Base-by-base conservation (phyloP, 2,113 vertebrate species). In the Aplodontia rufa region DNA sequence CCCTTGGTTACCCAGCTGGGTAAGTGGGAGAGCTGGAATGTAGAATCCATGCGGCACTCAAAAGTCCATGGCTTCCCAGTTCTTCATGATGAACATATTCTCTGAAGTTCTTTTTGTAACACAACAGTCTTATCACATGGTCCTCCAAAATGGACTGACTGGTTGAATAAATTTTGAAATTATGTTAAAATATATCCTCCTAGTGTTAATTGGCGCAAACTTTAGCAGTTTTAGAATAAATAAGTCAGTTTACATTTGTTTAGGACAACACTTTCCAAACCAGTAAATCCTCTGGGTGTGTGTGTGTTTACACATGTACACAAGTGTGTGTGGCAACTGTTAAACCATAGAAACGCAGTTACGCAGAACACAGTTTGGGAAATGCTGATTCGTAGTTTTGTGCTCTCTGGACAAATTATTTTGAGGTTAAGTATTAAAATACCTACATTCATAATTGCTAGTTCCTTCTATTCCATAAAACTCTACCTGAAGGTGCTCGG, bases 341-440 rank as follows among this genome's bases (percentile, higher is more conserved):
- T 94, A 69, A 93, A 28, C 28, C 47, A 55, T 28, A 93, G 69
- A 91, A 94, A 47, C 5, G 16, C 47, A 91, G 42, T 90, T 84
- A 58, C 76, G 20, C 8, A 47, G 19, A 95, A 89, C 26, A 76
- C 11, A 83, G 10, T 90, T 87, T 93, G 9, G 9, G 24, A 93
- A 94, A 92, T 60, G 75, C 4, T 16, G 19, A 91, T 45, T 85
- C 94, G 69, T 93, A 89, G 35, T 91, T 91, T 94, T 74, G 14
- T 58, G 35, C 24, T 87, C 37, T 90, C 4, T 66, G 75, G 30
- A 53, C 13, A 42, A 76, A 83, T 72, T 93, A 37, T 95, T 69
- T 60, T 49, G 24, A 93, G 3, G 11, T 81, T 47, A 93, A 71
- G 19, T 88, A 84, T 49, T 88, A 78, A 93, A 86, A 53, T 55